A percentile compares a stretch with the other conserved stretches of the same genome.
Evolutionary conservation across 2,888 invertebrate species (phyloP).

Genomic region (Orchesellides sinensis): DNA sequence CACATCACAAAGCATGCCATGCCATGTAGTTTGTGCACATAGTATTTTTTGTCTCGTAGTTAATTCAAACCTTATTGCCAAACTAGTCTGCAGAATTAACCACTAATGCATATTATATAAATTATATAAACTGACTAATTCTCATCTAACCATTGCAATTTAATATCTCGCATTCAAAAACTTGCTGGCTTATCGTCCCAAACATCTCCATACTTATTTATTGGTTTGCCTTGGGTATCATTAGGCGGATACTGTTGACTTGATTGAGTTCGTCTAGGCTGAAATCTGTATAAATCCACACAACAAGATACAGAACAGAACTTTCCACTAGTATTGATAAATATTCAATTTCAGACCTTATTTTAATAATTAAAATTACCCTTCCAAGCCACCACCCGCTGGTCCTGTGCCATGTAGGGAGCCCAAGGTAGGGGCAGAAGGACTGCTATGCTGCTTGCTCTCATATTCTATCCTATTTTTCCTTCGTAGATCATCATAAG

Average conservation of each 20-base stretch:
- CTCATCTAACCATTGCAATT: neutral
- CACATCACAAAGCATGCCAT: neutral
- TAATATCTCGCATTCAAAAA: constrained; percentile 23
- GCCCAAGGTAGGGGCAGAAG: constrained; percentile 1
- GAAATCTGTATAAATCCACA: neutral
- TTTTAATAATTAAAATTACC: neutral
- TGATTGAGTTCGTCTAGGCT: neutral
- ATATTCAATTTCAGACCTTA: too few relatives aligned
- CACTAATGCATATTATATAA: neutral
- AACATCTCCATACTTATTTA: constrained; percentile 73
- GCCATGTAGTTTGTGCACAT: neutral
- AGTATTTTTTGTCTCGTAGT: neutral
- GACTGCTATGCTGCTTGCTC: constrained; percentile 76
- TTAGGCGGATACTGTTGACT: neutral
- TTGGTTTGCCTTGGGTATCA: constrained; percentile 35
- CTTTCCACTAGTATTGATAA: too few relatives aligned
- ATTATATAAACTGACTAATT: too few relatives aligned
- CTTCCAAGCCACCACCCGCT: neutral
- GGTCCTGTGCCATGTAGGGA: neutral
- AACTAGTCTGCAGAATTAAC: neutral
- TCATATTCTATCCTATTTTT: constrained; percentile 84
- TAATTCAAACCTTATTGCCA: neutral
- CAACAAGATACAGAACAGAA: too few relatives aligned
- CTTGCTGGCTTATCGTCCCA: constrained; percentile 71
- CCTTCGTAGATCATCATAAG: constrained; percentile 86